A percentile compares a stretch with the other conserved stretches of the same genome.
phyloP scores from a whole-genome alignment of 2,113 vertebrate genomes.

The Silurus meridionalis region DNA sequence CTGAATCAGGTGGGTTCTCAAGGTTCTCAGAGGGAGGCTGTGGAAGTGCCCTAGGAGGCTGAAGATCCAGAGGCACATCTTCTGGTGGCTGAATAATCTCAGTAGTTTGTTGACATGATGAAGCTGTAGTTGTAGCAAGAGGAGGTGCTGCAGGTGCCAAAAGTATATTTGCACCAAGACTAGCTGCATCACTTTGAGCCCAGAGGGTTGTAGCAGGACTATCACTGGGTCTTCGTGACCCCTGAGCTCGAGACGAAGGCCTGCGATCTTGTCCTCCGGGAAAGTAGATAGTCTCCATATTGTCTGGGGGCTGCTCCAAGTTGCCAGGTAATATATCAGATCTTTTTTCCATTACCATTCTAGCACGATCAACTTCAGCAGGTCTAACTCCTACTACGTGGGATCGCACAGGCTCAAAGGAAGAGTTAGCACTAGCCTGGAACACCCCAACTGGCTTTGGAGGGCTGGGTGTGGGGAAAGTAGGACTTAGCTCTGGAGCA shows the following conservation, averaged over 20 bases:
- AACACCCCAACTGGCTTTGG: slow-evolving; percentile 92
- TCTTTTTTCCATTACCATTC: slow-evolving; percentile 81
- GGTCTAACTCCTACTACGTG: slow-evolving; percentile 82
- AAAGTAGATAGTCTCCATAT: slow-evolving; percentile 86
- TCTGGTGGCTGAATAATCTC: slow-evolving; percentile 89
- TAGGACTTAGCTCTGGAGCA: slow-evolving; percentile 67
- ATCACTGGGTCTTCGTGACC: slow-evolving; percentile 81
- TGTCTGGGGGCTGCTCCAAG: slow-evolving; percentile 94
- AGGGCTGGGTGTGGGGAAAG: slow-evolving; percentile 84
- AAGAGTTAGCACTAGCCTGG: slow-evolving; percentile 94
- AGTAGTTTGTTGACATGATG: slow-evolving; percentile 72
- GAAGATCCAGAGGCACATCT: slow-evolving; percentile 71
- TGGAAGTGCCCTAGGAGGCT: slow-evolving; percentile 55
- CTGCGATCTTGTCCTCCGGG: slow-evolving; percentile 59
- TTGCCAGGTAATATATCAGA: slow-evolving; percentile 79
- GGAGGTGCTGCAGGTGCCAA: slow-evolving; percentile 89
- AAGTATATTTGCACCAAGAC: slow-evolving; percentile 84
- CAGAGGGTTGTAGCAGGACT: slow-evolving; percentile 94
- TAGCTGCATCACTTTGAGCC: slow-evolving; percentile 87
- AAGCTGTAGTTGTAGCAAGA: slow-evolving; percentile 69
- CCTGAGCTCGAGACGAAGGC: slow-evolving; percentile 78
- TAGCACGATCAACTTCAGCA: slow-evolving; percentile 83
- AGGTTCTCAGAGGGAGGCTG: slow-evolving; percentile 85
- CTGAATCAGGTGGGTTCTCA: slow-evolving; percentile 89
- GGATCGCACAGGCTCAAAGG: slow-evolving; percentile 91